Percentiles rank a stretch among this genome's conserved stretches.
These are phyloP conservation scores for Lithophane semibrunnea DNA, from an alignment of 2,888 invertebrate genomes.

Conservation along the genomic window DNA sequence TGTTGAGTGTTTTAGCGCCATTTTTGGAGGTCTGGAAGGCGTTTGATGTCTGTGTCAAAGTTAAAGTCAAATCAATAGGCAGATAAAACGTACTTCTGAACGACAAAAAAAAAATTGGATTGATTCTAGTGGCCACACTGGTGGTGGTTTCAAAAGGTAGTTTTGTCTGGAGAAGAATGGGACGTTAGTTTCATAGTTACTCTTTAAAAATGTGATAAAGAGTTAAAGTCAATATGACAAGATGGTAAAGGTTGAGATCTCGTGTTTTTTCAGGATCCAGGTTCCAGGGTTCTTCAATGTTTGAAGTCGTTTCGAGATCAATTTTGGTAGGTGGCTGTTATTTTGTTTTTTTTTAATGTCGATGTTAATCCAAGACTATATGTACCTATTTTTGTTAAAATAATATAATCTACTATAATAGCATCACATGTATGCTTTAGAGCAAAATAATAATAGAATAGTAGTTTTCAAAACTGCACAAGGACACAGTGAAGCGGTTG, in stretches of 20 bases:
- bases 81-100: too few relatives aligned
- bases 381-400: background rate
- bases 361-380: background rate
- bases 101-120: too few relatives aligned
- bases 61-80: too few relatives aligned
- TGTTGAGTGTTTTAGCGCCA: slow-evolving; percentile 32
- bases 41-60: background rate
- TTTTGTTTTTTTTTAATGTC: background rate
- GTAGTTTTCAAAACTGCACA: background rate
- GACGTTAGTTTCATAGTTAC: too few relatives aligned
- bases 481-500: background rate
- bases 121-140: too few relatives aligned
- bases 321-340: background rate
- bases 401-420: background rate
- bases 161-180: too few relatives aligned
- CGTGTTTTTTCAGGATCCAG: background rate
- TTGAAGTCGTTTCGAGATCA: background rate
- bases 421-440: background rate
- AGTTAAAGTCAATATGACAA: background rate
- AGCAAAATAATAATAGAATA: background rate
- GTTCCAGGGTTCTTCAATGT: background rate
- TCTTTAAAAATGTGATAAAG: background rate
- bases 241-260: rapidly evolving
- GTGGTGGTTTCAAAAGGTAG: too few relatives aligned
- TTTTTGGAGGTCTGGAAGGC: slow-evolving; percentile 10